Conservation (phyloP, 2,797 vertebrate genomes). For the Phrynocephalus guinanensis region DNA sequence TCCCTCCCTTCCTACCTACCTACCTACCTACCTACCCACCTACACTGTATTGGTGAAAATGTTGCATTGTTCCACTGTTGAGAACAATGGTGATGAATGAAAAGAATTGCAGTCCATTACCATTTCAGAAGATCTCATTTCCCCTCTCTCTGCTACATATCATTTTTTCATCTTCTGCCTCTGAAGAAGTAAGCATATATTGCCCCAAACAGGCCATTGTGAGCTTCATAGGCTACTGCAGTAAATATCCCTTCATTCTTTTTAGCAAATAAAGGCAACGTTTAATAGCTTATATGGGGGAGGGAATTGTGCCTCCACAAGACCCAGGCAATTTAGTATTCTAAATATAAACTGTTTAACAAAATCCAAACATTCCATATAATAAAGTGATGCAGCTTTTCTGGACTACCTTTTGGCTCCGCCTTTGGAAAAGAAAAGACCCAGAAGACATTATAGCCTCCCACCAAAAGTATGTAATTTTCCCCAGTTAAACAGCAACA, state of each 20-base stretch:
- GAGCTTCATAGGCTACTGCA: constrained; percentile 37
- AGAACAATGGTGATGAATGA: too few relatives aligned
- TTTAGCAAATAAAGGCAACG: constrained; percentile 42
- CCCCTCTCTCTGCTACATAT: too few relatives aligned
- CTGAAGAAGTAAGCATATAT: constrained; percentile 18
- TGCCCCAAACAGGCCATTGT: constrained; percentile 38
- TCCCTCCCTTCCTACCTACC: too few relatives aligned
- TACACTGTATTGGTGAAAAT: too few relatives aligned
- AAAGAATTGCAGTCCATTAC: too few relatives aligned
- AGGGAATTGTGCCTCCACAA: constrained; percentile 41
- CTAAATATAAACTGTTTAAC: constrained; percentile 44
- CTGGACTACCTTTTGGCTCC: constrained; percentile 43
- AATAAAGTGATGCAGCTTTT: constrained; percentile 47
- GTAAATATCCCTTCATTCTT: constrained; percentile 35
- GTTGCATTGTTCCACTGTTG: too few relatives aligned
- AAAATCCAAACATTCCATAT: constrained; percentile 31
- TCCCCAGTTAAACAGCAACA: constrained; percentile 54
- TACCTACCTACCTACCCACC: too few relatives aligned
- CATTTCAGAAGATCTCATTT: background rate
- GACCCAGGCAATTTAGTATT: constrained; percentile 45
- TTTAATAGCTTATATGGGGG: constrained; percentile 26
- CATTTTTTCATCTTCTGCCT: constrained; percentile 18
- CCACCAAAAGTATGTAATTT: constrained; percentile 52
- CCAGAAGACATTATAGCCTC: constrained; percentile 21
- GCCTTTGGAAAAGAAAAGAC: constrained; percentile 39